Conservation (phyloP, 2,888 invertebrate genomes). For the Arge pagana region DNA sequence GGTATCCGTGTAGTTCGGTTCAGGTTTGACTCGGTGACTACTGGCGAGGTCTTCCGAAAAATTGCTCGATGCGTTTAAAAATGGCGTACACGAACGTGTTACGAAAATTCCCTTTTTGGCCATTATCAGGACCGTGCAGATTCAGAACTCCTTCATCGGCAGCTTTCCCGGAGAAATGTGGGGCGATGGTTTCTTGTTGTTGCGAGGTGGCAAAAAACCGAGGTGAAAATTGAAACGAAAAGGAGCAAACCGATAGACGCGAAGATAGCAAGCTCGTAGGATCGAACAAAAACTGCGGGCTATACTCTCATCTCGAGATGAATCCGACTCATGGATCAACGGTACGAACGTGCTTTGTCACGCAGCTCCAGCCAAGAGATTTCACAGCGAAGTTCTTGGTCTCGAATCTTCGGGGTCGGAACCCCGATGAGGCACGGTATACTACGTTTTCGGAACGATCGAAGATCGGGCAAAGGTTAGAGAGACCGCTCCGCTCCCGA, state of each 20-base stretch:
- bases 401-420: slow-evolving; percentile 12
- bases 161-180: too few species aligned
- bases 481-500: background rate
- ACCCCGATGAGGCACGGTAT: slow-evolving; percentile 18
- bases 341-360: slow-evolving; percentile 25
- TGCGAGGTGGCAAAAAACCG: too few species aligned
- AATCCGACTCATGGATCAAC: slow-evolving; percentile 19
- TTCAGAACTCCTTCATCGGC: too few species aligned
- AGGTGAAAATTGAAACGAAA: background rate
- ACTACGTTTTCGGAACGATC: slow-evolving; percentile 19
- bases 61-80: too few species aligned
- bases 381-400: slow-evolving; percentile 8
- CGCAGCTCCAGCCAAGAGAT: slow-evolving; percentile 4
- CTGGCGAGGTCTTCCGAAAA: too few species aligned
- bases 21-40: too few species aligned
- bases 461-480: slow-evolving; percentile 3
- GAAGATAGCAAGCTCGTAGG: background rate
- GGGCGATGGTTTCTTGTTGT: too few species aligned
- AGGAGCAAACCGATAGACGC: background rate
- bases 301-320: slow-evolving; percentile 24
- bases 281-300: slow-evolving; percentile 20
- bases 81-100: slow-evolving; percentile 18
- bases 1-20: too few species aligned
- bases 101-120: slow-evolving; percentile 24
- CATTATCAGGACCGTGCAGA: too few species aligned